Evolutionary conservation across 1,140 invertebrate genomes (phyloP).

Genomic region (Myzus persicae): DNA sequence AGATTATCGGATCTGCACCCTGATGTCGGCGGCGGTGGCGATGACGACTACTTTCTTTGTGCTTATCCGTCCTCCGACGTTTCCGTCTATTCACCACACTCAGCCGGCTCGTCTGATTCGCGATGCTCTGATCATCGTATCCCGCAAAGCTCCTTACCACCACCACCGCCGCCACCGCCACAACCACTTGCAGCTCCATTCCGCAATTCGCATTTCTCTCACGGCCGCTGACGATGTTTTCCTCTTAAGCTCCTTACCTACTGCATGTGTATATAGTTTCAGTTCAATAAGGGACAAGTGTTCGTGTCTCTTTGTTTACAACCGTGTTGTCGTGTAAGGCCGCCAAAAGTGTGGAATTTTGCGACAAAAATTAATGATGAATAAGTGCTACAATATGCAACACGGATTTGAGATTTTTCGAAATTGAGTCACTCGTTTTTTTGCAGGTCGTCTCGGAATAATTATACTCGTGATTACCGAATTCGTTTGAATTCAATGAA

Average conservation of each 20-base stretch:
- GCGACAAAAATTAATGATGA: neutral
- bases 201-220: neutral
- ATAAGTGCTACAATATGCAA: neutral
- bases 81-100: neutral
- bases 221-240: neutral
- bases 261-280: neutral
- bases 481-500: too few relatives aligned
- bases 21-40: too few relatives aligned
- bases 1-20: neutral
- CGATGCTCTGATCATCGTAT: neutral
- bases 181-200: neutral
- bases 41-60: neutral
- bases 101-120: neutral
- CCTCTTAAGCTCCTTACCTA: neutral
- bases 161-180: neutral
- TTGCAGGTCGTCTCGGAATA: too few relatives aligned
- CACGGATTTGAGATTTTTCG: too few relatives aligned
- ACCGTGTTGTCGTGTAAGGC: neutral
- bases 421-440: too few relatives aligned
- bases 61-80: neutral
- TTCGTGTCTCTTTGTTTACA: neutral
- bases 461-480: too few relatives aligned
- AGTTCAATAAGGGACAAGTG: neutral
- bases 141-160: neutral
- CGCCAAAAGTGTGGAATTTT: neutral